These are phyloP conservation scores for Mobula hypostoma DNA, from an alignment of 2,113 vertebrate species.

Conservation along the genomic window DNA sequence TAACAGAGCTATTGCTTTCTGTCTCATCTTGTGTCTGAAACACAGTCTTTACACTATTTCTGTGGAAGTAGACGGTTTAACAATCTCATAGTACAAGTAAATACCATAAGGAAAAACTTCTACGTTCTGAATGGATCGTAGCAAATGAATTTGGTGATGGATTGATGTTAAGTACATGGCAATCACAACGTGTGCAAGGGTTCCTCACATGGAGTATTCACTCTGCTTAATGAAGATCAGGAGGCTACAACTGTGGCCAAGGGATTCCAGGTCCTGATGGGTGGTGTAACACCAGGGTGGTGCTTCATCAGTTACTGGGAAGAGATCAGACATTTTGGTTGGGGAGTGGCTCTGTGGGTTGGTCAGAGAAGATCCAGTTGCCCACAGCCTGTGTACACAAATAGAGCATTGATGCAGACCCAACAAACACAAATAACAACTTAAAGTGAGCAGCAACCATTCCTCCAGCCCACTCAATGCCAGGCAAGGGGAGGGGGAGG, in stretches of 20 bases:
- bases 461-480: too few relatives aligned
- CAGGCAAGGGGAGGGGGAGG: too few relatives aligned
- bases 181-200: not conserved
- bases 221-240: not conserved
- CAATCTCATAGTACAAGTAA: not conserved
- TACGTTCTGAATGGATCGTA: not conserved
- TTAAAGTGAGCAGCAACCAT: too few relatives aligned
- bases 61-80: not conserved
- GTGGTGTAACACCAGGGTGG: not conserved
- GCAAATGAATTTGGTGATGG: not conserved
- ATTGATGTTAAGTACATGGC: not conserved
- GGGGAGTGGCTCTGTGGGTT: constrained; percentile 12
- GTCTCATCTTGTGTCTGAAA: not conserved
- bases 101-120: not conserved
- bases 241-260: not conserved
- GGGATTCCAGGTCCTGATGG: not conserved
- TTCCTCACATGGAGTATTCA: not conserved
- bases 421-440: too few relatives aligned
- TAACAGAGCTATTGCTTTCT: not conserved
- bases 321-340: constrained; percentile 42
- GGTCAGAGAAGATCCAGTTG: not conserved
- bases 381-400: not conserved
- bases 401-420: too few relatives aligned
- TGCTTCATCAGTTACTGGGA: constrained; percentile 39
- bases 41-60: not conserved